Conservation (phyloP, 2,797 vertebrate genomes). For the Delichon dasypus region DNA sequence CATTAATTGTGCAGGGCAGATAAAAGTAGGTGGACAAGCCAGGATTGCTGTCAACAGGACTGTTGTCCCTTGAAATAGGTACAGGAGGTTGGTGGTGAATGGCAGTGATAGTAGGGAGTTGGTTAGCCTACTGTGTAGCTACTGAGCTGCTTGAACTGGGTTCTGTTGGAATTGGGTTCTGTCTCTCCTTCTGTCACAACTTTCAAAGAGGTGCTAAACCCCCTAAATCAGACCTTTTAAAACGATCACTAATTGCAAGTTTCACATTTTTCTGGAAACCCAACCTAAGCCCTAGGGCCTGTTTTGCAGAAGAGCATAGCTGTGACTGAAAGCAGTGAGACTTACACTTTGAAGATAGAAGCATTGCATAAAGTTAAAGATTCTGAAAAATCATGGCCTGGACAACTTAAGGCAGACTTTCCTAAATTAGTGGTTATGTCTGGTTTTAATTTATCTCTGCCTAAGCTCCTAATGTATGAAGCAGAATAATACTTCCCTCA, state of each 20-base stretch:
- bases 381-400: constrained; percentile 11
- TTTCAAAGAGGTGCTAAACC: not conserved
- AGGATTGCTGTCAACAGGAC: not conserved
- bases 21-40: not conserved
- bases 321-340: constrained; percentile 10
- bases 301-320: constrained; percentile 1
- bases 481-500: constrained; percentile 35
- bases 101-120: not conserved
- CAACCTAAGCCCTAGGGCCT: not conserved
- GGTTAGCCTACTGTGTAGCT: not conserved
- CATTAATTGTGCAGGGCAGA: not conserved
- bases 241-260: not conserved
- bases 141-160: not conserved
- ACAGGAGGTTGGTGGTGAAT: not conserved
- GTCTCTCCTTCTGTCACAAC: not conserved
- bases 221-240: not conserved
- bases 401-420: constrained; percentile 36
- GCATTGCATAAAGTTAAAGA: not conserved
- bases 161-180: not conserved
- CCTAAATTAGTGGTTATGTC: constrained; percentile 27
- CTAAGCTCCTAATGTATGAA: constrained; percentile 18
- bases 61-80: not conserved
- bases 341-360: not conserved
- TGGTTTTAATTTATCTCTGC: constrained; percentile 45
- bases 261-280: constrained; percentile 22